Conservation (phyloP, 2,797 vertebrate genomes). For the Agapornis canus region DNA sequence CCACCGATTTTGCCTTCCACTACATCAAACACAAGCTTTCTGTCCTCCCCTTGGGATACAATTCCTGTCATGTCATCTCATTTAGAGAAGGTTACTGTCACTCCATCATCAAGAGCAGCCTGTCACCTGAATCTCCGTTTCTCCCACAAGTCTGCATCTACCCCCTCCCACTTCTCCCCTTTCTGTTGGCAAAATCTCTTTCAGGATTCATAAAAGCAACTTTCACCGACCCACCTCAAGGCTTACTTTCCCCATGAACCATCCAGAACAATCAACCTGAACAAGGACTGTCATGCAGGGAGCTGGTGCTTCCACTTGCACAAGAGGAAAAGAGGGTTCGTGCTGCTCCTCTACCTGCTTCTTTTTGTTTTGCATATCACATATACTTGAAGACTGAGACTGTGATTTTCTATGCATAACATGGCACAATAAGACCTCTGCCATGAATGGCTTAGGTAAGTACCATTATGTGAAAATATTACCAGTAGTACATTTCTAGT, state of each 20-base stretch:
- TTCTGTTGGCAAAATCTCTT: background rate
- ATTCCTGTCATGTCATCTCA: background rate
- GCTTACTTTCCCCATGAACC: background rate
- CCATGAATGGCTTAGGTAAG: background rate
- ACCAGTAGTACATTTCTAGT: background rate
- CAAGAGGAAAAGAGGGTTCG: background rate
- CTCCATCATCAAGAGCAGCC: background rate
- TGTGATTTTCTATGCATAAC: background rate
- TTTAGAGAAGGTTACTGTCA: background rate
- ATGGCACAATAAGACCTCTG: background rate
- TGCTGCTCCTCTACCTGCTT: background rate
- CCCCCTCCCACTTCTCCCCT: background rate
- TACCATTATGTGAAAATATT: background rate
- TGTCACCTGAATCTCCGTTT: background rate
- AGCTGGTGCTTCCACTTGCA: background rate
- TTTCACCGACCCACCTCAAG: background rate
- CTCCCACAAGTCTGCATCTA: background rate
- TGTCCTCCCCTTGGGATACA: background rate
- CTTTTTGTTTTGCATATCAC: background rate
- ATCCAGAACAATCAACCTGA: background rate
- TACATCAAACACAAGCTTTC: background rate
- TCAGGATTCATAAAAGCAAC: background rate
- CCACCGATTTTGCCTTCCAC: background rate
- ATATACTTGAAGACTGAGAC: accelerated
- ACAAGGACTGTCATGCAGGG: background rate